Conservation (phyloP, 2,888 invertebrate species). For the Neoascia interrupta region DNA sequence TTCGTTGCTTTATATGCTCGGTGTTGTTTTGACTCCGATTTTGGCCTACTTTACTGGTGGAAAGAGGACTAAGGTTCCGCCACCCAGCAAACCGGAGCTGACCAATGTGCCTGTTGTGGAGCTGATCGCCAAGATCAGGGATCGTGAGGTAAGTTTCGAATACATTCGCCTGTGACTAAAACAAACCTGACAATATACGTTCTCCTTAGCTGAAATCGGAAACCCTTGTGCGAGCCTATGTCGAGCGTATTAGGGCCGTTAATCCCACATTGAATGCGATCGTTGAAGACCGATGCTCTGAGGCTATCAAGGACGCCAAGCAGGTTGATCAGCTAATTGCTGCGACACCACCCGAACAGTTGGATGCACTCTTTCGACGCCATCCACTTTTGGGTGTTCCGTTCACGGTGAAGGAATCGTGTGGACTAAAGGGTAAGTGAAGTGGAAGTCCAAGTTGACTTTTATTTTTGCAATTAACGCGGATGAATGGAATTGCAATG, state of each 20-base stretch:
- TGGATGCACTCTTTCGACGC: constrained; percentile 74
- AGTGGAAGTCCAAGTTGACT: no score
- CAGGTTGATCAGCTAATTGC: constrained; percentile 81
- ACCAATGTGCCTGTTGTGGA: constrained; percentile 71
- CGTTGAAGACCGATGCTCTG: constrained; percentile 84
- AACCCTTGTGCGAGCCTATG: constrained; percentile 82
- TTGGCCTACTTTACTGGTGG: constrained; percentile 41
- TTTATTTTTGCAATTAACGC: not conserved
- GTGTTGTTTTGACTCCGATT: constrained; percentile 63
- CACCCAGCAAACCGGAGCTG: constrained; percentile 64
- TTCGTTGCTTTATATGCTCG: constrained; percentile 61
- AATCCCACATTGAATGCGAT: constrained; percentile 86
- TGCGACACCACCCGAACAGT: constrained; percentile 62
- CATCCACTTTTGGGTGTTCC: constrained; percentile 90
- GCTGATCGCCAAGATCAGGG: constrained; percentile 70
- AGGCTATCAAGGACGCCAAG: constrained; percentile 84
- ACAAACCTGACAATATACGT: not conserved
- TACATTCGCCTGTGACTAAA: not conserved
- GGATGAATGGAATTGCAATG: no score
- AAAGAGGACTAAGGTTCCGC: constrained; percentile 55
- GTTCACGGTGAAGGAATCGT: constrained; percentile 90
- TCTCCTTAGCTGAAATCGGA: constrained; percentile 82
- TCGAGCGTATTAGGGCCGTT: constrained; percentile 84
- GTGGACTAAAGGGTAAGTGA: constrained; percentile 84
- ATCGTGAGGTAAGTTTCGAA: constrained; percentile 72